Evolutionary conservation across 2,797 vertebrate species (phyloP), one percentile per base, ranked within the genome.

Genomic region (Centroberyx gerrardi): DNA sequence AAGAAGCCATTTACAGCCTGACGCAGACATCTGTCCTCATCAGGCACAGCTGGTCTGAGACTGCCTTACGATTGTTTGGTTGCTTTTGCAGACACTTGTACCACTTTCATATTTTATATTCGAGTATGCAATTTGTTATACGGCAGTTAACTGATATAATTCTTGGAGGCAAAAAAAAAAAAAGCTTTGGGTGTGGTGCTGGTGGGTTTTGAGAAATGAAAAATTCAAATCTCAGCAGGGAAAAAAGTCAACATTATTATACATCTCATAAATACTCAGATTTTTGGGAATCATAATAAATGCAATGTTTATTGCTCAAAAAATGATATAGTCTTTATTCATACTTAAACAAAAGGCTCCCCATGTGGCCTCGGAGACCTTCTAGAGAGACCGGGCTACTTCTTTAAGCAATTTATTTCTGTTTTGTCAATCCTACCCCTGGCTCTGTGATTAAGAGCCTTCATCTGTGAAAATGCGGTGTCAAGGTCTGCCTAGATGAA

Each of bases 21-120:
- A 90, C 77, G 71, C 86, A 84, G 85, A 88, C 92, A 93, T 88
- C 92, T 92, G 91, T 88, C 86, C 89, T 84, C 84, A 87, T 81
- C 88, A 80, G 83, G 61, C 84, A 78, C 91, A 93, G 88, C 87
- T 90, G 92, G 78, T 90, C 56, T 0, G 40, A 90, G 75, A 76
- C 81, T 29, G 86, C 77, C 82, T 77, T 78, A 66, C 81, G 85
- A 88, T 90, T 88, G 90, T 88, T 81, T 74, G 76, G 77, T 79
- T 76, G 86, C 74, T 67, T 85, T 82, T 72, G 84, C 80, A 91
- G 89, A 90, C 85, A 87, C 88, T 83, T 60, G 51, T 66, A 49
- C 71, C 72, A 22, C 84, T 85, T 91, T 85, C 78, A 87, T 85
- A 86, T 86, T 86, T 85, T 79, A 83, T 83, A 69, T 31, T 62